Evolutionary conservation across 2,113 vertebrate genomes (phyloP).

Genomic region (Budorcas taxicolor): DNA sequence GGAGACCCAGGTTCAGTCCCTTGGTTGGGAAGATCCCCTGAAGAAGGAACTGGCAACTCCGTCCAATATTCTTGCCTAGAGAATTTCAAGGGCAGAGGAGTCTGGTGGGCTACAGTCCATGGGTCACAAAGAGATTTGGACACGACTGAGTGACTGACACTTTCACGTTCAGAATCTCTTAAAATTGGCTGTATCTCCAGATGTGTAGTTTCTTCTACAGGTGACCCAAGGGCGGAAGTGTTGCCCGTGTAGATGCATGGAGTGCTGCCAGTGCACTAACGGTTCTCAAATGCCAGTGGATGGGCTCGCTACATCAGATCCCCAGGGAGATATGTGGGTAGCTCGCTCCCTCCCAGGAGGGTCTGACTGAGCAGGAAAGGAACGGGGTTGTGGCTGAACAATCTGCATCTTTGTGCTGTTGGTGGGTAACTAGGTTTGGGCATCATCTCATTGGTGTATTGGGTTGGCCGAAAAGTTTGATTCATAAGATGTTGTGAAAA

Average conservation of each 20-base stretch:
- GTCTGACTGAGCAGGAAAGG: background rate
- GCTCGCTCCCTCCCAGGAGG: background rate
- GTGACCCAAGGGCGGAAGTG: background rate
- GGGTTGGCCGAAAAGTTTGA: background rate
- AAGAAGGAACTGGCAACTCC: background rate
- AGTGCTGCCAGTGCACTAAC: background rate
- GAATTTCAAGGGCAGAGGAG: background rate
- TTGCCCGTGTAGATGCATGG: background rate
- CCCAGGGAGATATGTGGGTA: too few relatives aligned
- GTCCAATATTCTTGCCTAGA: background rate
- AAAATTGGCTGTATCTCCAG: background rate
- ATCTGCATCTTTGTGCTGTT: background rate
- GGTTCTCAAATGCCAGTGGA: background rate
- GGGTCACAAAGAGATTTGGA: background rate
- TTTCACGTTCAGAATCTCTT: background rate
- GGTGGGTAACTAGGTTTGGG: background rate
- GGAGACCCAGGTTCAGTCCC: background rate
- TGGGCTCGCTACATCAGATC: background rate
- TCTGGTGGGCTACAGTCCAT: background rate
- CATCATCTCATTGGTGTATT: background rate
- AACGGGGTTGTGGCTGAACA: too few relatives aligned
- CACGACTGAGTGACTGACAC: background rate
- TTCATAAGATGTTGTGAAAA: background rate
- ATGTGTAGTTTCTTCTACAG: background rate
- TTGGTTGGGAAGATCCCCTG: background rate